Percentiles rank a stretch among this genome's conserved stretches.
Evolutionary conservation across 1,140 invertebrate genomes (phyloP).

Genomic region (Polyergus mexicanus): DNA sequence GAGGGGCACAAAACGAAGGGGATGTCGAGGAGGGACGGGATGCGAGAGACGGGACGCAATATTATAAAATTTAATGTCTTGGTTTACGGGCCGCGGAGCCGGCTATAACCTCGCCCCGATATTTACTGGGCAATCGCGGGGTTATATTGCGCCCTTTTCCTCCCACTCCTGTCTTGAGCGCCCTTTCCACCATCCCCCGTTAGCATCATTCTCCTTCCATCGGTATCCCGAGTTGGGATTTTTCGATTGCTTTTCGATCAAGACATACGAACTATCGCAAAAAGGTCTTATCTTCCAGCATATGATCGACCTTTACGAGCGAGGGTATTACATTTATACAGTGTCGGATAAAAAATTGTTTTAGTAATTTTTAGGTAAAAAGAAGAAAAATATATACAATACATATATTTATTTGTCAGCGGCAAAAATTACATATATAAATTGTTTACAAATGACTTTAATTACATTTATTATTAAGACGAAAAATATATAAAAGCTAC

Average conservation of each 20-base stretch:
- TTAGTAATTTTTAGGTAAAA: background rate
- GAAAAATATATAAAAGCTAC: conserved; percentile 9
- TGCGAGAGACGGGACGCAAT: conserved; percentile 81
- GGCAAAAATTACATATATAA: background rate
- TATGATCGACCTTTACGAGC: background rate
- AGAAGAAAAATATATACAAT: background rate
- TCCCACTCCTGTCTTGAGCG: background rate
- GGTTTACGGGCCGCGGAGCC: conserved; percentile 85
- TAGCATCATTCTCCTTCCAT: conserved; percentile 48
- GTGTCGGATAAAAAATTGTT: background rate
- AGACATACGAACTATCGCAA: conserved; percentile 33
- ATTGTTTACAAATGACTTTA: background rate
- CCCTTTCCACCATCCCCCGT: background rate
- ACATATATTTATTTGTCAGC: too few species aligned
- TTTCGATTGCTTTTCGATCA: conserved; percentile 68
- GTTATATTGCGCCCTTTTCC: conserved; percentile 78
- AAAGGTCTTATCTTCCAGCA: background rate
- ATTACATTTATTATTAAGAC: background rate
- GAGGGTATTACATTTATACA: too few species aligned
- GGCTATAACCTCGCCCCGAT: conserved; percentile 84
- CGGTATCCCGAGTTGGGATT: conserved; percentile 26
- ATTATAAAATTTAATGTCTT: conserved; percentile 87
- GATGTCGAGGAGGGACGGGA: conserved; percentile 68
- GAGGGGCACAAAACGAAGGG: conserved; percentile 68
- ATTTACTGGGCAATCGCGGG: conserved; percentile 84